Evolutionary conservation across 2,888 invertebrate genomes (phyloP).

Genomic region (Acronicta alni): DNA sequence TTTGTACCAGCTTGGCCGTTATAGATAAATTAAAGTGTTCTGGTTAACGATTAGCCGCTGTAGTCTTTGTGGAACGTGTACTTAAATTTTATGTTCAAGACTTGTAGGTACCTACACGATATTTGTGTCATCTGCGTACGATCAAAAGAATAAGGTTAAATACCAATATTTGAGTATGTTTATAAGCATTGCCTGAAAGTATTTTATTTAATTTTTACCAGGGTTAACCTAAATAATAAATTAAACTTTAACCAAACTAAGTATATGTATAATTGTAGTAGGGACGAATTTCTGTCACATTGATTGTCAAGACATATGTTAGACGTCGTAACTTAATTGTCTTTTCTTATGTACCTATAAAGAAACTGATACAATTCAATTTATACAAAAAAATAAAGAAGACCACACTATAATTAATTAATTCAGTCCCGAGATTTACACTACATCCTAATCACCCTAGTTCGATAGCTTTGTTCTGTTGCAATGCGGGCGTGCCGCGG

Average conservation of each 20-base stretch:
- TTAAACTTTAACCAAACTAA: too few species aligned
- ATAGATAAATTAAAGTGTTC: constrained; percentile 54
- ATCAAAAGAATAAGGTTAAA: constrained; percentile 22
- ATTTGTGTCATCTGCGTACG: constrained; percentile 32
- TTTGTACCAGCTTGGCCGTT: constrained; percentile 52
- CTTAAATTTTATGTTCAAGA: constrained; percentile 42
- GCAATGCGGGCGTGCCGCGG: constrained; percentile 14
- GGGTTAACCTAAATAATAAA: too few species aligned
- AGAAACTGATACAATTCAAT: neutral
- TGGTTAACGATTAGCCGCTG: constrained; percentile 52
- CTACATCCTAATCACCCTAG: constrained; percentile 39
- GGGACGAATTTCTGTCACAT: too few species aligned
- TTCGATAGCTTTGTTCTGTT: constrained; percentile 37
- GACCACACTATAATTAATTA: constrained; percentile 29
- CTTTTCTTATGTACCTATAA: neutral
- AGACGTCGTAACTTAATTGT: too few species aligned
- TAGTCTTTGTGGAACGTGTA: constrained; percentile 43
- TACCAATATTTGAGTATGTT: constrained; percentile 11
- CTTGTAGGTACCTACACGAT: constrained; percentile 26
- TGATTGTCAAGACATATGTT: too few species aligned
- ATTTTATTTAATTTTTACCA: too few species aligned
- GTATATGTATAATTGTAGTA: too few species aligned
- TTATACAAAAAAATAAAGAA: neutral
- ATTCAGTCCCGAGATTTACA: constrained; percentile 29
- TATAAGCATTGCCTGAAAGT: too few species aligned